These are phyloP conservation scores for Anoplophora glabripennis DNA, from an alignment of 1,140 invertebrate genomes.

Conservation along the genomic window DNA sequence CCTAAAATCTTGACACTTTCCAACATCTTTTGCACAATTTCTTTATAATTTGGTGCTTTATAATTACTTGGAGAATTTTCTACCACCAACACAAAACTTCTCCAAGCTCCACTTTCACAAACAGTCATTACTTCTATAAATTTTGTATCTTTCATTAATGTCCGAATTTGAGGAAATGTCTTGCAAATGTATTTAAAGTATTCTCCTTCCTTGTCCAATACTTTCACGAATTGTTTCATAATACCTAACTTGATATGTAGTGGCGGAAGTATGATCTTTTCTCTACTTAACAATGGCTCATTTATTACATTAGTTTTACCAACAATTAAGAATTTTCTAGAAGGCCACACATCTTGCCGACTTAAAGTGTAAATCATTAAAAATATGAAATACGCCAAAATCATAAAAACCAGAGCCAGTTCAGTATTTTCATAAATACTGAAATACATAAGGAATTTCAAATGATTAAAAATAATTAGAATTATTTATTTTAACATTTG, in stretches of 20 bases:
- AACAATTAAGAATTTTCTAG: too few relatives aligned
- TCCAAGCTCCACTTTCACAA: constrained; percentile 10
- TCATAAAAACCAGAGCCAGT: too few relatives aligned
- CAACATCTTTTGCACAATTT: constrained; percentile 28
- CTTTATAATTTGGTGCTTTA: constrained; percentile 24
- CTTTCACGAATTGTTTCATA: constrained; percentile 45
- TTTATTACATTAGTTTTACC: too few relatives aligned
- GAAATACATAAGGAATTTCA: too few relatives aligned
- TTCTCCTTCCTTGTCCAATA: constrained; percentile 31
- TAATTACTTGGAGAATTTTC: constrained; percentile 32
- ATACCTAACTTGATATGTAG: constrained; percentile 40
- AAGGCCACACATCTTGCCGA: too few relatives aligned
- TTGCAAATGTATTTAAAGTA: constrained; percentile 18
- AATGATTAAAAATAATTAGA: too few relatives aligned
- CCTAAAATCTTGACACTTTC: constrained; percentile 26
- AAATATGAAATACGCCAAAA: too few relatives aligned
- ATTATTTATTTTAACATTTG: too few relatives aligned
- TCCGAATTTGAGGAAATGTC: not conserved
- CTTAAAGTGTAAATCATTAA: too few relatives aligned
- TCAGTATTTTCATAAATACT: too few relatives aligned
- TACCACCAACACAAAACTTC: constrained; percentile 19
- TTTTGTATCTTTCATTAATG: not conserved
- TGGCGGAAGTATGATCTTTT: constrained; percentile 36
- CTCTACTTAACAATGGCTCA: not conserved
- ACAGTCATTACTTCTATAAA: constrained; percentile 5